Conservation (phyloP, 2,113 vertebrate genomes). For the Regulus satrapa region DNA sequence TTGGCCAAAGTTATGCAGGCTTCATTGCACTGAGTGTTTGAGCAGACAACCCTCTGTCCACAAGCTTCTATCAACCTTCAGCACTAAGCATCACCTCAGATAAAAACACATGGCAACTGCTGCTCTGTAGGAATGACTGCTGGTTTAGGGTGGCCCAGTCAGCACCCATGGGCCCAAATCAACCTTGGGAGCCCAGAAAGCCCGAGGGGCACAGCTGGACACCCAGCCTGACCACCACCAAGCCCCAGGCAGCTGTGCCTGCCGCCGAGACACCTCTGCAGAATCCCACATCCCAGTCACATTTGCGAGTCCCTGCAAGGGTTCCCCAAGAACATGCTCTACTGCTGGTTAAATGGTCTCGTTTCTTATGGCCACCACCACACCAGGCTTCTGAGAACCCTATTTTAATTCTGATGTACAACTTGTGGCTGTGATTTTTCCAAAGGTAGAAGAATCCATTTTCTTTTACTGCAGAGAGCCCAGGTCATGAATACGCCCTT, state of each 20-base stretch:
- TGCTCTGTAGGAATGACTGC: not conserved
- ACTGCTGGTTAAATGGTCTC: not conserved
- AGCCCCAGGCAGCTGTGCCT: fast-evolving
- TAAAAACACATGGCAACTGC: not conserved
- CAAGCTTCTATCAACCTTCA: not conserved
- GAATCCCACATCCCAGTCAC: not conserved
- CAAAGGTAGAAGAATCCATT: not conserved
- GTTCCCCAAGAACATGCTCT: not conserved
- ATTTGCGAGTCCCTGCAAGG: not conserved
- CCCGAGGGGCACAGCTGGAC: not conserved
- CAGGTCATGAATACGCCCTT: not conserved
- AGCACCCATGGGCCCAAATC: not conserved
- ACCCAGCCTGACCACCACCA: fast-evolving
- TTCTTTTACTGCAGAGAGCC: not conserved
- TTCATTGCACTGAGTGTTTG: not conserved
- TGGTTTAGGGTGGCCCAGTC: not conserved
- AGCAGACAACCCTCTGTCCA: not conserved
- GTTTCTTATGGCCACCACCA: not conserved
- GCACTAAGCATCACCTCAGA: not conserved
- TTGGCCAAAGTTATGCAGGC: not conserved
- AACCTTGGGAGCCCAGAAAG: not conserved
- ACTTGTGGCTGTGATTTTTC: not conserved
- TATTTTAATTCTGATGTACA: not conserved
- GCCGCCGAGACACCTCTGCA: not conserved
- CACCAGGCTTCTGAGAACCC: not conserved